These are phyloP conservation scores for Diaprepes abbreviatus DNA, from an alignment of 2,888 invertebrate genomes.

Conservation along the genomic window DNA sequence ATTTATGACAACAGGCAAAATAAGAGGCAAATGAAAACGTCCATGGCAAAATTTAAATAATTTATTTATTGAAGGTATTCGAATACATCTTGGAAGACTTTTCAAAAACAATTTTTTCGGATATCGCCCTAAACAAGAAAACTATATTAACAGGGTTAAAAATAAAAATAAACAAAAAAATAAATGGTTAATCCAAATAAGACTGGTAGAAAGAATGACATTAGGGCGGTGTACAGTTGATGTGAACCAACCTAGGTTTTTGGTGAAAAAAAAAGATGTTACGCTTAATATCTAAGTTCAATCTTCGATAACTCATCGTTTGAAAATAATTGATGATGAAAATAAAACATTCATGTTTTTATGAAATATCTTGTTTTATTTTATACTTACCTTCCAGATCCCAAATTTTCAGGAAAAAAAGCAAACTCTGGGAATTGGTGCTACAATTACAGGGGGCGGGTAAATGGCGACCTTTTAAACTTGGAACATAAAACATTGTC, in stretches of 20 bases:
- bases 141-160: conserved; percentile 41
- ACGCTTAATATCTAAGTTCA: conserved; percentile 67
- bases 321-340: conserved; percentile 64
- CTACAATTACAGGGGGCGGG: too few relatives aligned
- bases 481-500: too few relatives aligned
- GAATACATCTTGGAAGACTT: too few relatives aligned
- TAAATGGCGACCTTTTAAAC: too few relatives aligned
- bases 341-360: conserved; percentile 65
- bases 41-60: too few relatives aligned
- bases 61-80: too few relatives aligned
- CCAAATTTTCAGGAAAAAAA: too few relatives aligned
- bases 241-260: conserved; percentile 44
- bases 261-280: conserved; percentile 60
- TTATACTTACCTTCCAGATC: too few relatives aligned
- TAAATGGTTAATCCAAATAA: conserved; percentile 43
- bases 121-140: conserved; percentile 15
- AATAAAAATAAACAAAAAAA: conserved; percentile 32
- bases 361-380: conserved; percentile 49
- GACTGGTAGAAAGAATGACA: conserved; percentile 49
- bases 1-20: too few relatives aligned
- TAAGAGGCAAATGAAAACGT: too few relatives aligned
- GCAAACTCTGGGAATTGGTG: too few relatives aligned
- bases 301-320: conserved; percentile 66
- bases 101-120: conserved; percentile 15
- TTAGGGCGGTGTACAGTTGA: conserved; percentile 42